These are phyloP conservation scores for Rhyacichthys aspro DNA, from an alignment of 2,797 vertebrate genomes.

Conservation along the genomic window DNA sequence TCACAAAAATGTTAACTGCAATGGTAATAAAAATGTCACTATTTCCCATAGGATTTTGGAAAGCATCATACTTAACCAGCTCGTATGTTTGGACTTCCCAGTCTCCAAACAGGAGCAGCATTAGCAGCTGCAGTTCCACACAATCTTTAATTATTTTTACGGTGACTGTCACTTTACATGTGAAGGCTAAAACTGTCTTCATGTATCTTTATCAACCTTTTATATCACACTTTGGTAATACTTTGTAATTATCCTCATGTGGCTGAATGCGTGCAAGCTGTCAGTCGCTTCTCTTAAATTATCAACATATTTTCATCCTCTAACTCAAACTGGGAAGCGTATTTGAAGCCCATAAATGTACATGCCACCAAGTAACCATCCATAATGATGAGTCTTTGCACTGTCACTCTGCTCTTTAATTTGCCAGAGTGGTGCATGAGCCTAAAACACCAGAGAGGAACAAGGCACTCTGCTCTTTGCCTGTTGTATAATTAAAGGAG, in stretches of 20 bases:
- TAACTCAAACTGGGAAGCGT: constrained; percentile 42
- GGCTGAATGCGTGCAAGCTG: constrained; percentile 35
- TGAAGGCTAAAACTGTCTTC: background rate
- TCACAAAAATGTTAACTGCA: too few species aligned
- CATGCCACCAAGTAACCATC: constrained; percentile 48
- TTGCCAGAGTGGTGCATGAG: constrained; percentile 50
- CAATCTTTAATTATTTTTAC: background rate
- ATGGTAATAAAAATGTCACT: too few species aligned
- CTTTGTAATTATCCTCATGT: constrained; percentile 50
- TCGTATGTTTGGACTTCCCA: background rate
- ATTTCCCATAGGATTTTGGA: too few species aligned
- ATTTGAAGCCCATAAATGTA: constrained; percentile 61
- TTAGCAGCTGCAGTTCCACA: background rate
- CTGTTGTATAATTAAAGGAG: constrained; percentile 74
- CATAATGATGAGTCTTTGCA: constrained; percentile 51
- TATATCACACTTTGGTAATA: constrained; percentile 33
- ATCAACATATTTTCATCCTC: constrained; percentile 65
- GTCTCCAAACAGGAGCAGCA: background rate
- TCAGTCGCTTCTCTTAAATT: constrained; percentile 56
- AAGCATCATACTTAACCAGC: background rate
- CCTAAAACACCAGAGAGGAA: constrained; percentile 64
- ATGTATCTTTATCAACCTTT: constrained; percentile 21
- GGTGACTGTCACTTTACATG: background rate
- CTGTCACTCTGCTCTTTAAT: constrained; percentile 71
- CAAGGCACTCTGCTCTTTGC: constrained; percentile 42